Evolutionary conservation across 2,113 vertebrate genomes (phyloP), one percentile per base, ranked within the genome.

Genomic region (Rhipidura dahli): DNA sequence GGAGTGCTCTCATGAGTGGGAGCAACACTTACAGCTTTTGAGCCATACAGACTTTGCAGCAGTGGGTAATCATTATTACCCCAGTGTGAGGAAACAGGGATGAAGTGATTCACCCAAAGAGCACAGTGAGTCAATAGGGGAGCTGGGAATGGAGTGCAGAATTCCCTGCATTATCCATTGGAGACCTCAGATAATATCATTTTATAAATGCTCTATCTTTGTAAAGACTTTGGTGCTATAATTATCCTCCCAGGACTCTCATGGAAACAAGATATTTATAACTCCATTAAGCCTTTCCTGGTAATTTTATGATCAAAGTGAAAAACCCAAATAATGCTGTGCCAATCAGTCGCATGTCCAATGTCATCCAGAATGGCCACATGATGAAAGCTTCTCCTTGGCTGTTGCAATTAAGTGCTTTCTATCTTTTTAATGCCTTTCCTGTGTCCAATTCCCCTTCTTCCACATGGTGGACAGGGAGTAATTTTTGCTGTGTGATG

Each of bases 221-320:
- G 82, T 88, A 93, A 95, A 77, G 94, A 91, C 91, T 89, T 94
- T 75, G 78, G 83, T 49, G 75, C 96, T 97, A 97, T 96, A 96
- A 97, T 97, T 97, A 95, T 93, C 95, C 89, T 96, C 91, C 89
- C 89, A 90, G 84, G 89, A 91, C 95, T 96, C 95, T 96, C 95
- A 95, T 95, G 96, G 95, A 97, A 96, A 97, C 83, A 97, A 91
- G 96, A 93, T 97, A 97, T 97, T 97, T 95, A 96, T 97, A 97
- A 94, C 87, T 83, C 87, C 89, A 95, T 96, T 95, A 96, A 97
- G 93, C 82, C 84, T 93, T 97, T 95, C 87, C 87, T 94, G 78
- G 91, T 95, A 95, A 95, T 93, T 97, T 96, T 96, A 81, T 80
- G 91, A 97, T 95, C 96, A 97, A 97, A 95, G 94, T 88, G 49